These are phyloP conservation scores for Drosophila nikananu DNA, from an alignment of 1,140 invertebrate genomes.

Conservation along the genomic window DNA sequence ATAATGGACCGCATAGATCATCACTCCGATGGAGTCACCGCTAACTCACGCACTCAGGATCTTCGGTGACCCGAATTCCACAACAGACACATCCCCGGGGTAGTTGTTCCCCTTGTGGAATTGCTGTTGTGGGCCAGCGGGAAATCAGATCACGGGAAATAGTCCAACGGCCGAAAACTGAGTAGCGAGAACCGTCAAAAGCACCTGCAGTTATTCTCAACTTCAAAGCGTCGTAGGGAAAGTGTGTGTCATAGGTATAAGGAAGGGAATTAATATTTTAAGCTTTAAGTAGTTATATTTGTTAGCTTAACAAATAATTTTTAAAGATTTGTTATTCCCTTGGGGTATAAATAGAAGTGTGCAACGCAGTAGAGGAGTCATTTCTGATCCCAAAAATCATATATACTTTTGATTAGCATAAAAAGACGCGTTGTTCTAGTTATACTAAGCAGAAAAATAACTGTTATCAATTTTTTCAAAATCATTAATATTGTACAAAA, in stretches of 20 bases:
- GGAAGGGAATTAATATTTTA: background rate
- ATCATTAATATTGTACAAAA: no score
- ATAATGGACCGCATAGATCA: slow-evolving; percentile 30
- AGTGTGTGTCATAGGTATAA: slow-evolving; percentile 12
- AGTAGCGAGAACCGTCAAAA: slow-evolving; percentile 26
- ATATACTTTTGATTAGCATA: no score
- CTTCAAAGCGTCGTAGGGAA: slow-evolving; percentile 37
- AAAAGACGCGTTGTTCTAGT: no score
- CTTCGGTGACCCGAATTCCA: slow-evolving; percentile 8
- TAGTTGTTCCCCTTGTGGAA: slow-evolving; percentile 19
- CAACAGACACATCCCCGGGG: slow-evolving; percentile 16
- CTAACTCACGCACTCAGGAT: slow-evolving; percentile 30
- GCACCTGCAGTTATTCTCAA: slow-evolving; percentile 36
- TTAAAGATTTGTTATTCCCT: background rate
- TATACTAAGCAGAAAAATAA: no score
- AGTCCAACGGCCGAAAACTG: slow-evolving; percentile 24
- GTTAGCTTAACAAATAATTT: background rate
- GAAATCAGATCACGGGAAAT: slow-evolving; percentile 43
- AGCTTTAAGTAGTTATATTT: background rate
- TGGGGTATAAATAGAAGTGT: no score
- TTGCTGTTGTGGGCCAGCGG: background rate
- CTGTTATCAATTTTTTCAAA: no score
- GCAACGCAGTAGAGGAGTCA: no score
- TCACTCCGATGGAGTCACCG: slow-evolving; percentile 13
- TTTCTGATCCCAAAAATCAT: no score